Base-by-base conservation (phyloP, 2,113 vertebrate species). In the Cacatua alba region DNA sequence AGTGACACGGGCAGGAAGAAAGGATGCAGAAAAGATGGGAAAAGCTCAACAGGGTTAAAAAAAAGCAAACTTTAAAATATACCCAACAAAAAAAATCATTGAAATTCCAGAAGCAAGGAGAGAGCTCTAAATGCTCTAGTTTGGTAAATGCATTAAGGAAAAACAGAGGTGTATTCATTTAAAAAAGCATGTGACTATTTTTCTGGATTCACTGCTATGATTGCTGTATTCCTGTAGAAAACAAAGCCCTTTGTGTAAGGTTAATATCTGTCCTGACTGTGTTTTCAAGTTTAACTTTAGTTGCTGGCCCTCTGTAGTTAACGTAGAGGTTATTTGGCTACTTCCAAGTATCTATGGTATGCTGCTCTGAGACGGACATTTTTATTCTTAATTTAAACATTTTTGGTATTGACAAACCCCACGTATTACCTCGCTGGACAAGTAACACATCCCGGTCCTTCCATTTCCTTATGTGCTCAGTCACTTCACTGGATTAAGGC, bases 401-500 rank as follows among this genome's bases (percentile, higher is more conserved):
- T 98, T 98, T 99, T 99, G 98, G 99, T 98, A 98, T 98, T 97
- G 97, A 97, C 97, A 97, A 97, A 97, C 88, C 84, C 94, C 94
- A 88, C 91, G 24, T 77, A 94, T 97, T 95, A 95, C 96, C 97
- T 97, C 14, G 6, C 76, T 94, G 93, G 97, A 97, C 92, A 97
- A 94, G 52, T 92, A 82, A 95, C 95, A 84, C 52, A 96, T 96
- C 97, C 95, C 78, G 96, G 97, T 97, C 97, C 98, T 98, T 98
- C 98, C 90, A 96, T 85, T 96, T 97, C 97, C 90, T 95, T 88
- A 92, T 63, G 91, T 95, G 96, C 96, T 98, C 97, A 97, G 97
- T 97, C 97, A 97, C 96, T 98, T 98, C 98, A 98, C 98, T 97
- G 97, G 97, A 96, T 99, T 99, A 99, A 99, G 99, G 99, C 99